Evolutionary conservation across 2,797 vertebrate genomes (phyloP).

Genomic region (Amniataba percoides): DNA sequence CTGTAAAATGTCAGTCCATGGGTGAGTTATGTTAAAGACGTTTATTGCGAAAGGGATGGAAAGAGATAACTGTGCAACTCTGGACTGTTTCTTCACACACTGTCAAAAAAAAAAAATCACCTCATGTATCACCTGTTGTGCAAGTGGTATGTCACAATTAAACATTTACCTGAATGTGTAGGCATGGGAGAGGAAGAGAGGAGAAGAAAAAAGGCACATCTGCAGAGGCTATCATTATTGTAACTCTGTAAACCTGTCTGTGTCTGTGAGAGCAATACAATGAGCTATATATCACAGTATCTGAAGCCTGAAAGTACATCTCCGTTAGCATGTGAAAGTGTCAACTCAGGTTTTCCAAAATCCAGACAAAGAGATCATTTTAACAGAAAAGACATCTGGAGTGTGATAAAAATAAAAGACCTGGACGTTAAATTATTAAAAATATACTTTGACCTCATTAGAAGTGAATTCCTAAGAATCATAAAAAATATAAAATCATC

Average conservation of each 20-base stretch:
- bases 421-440: constrained; percentile 9
- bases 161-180: constrained; percentile 43
- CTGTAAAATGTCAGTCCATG: constrained; percentile 33
- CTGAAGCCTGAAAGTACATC: constrained; percentile 47
- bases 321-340: constrained; percentile 37
- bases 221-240: constrained; percentile 53
- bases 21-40: neutral
- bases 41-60: constrained; percentile 45
- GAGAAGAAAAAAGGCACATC: constrained; percentile 31
- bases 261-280: constrained; percentile 31
- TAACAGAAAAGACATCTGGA: constrained; percentile 43
- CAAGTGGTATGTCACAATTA: constrained; percentile 25
- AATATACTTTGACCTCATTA: constrained; percentile 16
- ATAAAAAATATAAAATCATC: constrained; percentile 25
- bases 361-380: constrained; percentile 34
- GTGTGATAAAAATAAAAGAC: constrained; percentile 14
- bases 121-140: constrained; percentile 40
- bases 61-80: constrained; percentile 33
- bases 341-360: constrained; percentile 30
- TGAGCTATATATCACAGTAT: constrained; percentile 51
- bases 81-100: constrained; percentile 36
- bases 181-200: constrained; percentile 24
- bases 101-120: constrained; percentile 34
- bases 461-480: neutral
- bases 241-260: constrained; percentile 51